Base-by-base conservation (phyloP, 53 echinoderm and acorn worm genomes). In the Pentamera pediparva region DNA sequence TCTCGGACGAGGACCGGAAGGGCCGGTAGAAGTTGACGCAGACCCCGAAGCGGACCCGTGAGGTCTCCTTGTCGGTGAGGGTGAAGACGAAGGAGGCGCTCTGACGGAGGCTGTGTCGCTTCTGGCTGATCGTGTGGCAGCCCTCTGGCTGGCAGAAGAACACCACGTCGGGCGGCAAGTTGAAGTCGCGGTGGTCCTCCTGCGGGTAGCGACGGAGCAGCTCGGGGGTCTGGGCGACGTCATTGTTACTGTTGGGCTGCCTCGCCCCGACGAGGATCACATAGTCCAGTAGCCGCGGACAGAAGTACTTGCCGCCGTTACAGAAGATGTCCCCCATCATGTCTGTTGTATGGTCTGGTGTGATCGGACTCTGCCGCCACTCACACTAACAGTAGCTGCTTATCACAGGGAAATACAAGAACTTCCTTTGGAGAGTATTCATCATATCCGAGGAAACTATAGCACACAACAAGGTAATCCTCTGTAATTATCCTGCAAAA, bases 11-110 rank as follows among this genome's bases (percentile, higher is more conserved):
- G 29, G 74, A 75, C 70, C 80, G 87, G 37, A 90, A 95, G 11
- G 95, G 95, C 63, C 90, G 35, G 70, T 90, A 95, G 62, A 95
- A 95, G 67, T 90, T 95, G 36, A 95, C 90, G 41, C 95, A 95
- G 28, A 95, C 82, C 25, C 95, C 95, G 62, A 39, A 95, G 29
- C 95, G 54, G 25, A 85, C 79, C 24, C 89, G 59, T 3, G 85
- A 87, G 15, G 87, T 85, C 67, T 95, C 95, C 74, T 95, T 90
- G 43, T 95, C 90, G 0, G 95, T 95, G 29, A 95, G 79, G 2
- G 90, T 95, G 73, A 95, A 95, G 37, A 89, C 87, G 61, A 95
- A 95, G 0, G 96, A 95, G 24, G 88, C 91, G 63, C 88, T 95
- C 47, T 90, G 90, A 30, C 90, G 56, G 56, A 91, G 69, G 39